A percentile compares a stretch with the other conserved stretches of the same genome.
Conservation (phyloP, 2,113 vertebrate genomes). For the Salvelinus alpinus region DNA sequence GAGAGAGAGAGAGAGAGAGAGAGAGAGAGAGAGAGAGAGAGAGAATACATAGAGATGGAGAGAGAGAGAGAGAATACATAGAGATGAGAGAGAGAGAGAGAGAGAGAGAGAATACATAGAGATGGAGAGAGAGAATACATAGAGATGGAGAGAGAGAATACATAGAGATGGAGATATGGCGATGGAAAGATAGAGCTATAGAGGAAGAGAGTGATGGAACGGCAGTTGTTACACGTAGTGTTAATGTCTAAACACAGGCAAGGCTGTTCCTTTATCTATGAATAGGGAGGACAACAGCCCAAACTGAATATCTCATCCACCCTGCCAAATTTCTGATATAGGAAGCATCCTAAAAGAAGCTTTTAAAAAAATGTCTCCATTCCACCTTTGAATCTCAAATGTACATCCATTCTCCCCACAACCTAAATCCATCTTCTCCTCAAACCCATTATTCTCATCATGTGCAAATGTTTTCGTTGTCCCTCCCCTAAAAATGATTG, state of each 20-base stretch:
- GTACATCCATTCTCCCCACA: not conserved
- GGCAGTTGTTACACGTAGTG: constrained; percentile 15
- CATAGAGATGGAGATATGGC: not conserved
- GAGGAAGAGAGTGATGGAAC: constrained; percentile 21
- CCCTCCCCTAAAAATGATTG: not conserved
- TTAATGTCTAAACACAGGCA: constrained; percentile 25
- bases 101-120: too few relatives aligned
- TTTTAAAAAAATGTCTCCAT: not conserved
- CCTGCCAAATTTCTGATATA: not conserved
- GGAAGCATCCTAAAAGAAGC: not conserved
- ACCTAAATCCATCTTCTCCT: not conserved
- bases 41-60: too few relatives aligned
- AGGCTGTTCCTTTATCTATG: not conserved
- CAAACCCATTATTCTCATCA: constrained; percentile 38
- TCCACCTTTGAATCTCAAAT: not conserved
- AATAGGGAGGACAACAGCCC: not conserved
- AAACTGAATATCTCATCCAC: not conserved
- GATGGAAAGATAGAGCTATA: constrained; percentile 53
- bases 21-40: too few relatives aligned
- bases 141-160: constrained; percentile 51
- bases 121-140: constrained; percentile 1
- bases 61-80: too few relatives aligned
- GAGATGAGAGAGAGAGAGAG: too few relatives aligned
- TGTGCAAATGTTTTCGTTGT: constrained; percentile 36
- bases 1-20: too few relatives aligned